phyloP scores from a whole-genome alignment of 1,140 invertebrate species.

The Eulimnadia texana region DNA sequence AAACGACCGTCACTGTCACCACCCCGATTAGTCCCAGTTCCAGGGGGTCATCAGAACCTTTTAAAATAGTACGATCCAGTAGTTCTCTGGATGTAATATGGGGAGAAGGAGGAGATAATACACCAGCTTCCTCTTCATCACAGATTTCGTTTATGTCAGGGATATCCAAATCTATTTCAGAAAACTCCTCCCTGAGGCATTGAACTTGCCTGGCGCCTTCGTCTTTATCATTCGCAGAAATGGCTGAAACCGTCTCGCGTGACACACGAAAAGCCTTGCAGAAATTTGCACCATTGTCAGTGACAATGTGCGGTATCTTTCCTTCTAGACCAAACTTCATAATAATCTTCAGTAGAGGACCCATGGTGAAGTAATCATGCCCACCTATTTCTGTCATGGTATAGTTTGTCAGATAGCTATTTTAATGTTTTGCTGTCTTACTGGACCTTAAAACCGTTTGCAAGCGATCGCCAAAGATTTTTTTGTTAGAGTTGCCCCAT shows the following conservation, averaged over 20 bases:
- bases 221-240: neutral
- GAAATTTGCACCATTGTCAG: neutral
- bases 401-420: neutral
- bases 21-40: neutral
- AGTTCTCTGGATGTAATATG: no score
- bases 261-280: neutral
- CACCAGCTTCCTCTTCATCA: neutral
- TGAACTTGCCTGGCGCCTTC: neutral
- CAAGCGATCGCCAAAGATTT: constrained; percentile 1
- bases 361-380: neutral
- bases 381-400: neutral
- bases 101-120: neutral
- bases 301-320: neutral
- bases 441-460: neutral
- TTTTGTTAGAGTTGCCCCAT: neutral
- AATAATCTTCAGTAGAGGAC: neutral
- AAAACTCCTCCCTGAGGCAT: neutral
- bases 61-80: neutral
- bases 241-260: neutral
- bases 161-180: neutral
- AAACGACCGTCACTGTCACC: neutral
- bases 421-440: neutral
- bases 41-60: neutral
- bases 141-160: neutral
- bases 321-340: neutral